Evolutionary conservation across 2,888 invertebrate genomes (phyloP).

Genomic region (Rhorus exstirpatorius): DNA sequence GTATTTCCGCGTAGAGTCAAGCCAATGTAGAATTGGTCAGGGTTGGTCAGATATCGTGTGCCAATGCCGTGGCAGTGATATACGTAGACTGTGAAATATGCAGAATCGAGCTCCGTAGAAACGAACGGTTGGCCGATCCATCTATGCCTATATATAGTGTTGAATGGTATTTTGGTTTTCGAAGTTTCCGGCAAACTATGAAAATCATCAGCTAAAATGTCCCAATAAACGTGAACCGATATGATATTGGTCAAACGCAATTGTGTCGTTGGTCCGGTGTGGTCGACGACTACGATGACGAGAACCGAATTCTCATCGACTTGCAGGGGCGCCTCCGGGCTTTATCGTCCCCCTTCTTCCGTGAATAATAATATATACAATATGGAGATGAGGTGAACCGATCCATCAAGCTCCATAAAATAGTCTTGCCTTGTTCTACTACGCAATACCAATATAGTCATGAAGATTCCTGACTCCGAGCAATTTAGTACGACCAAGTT

Average conservation of each 20-base stretch:
- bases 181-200: not conserved
- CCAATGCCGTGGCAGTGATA: no score
- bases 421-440: not conserved
- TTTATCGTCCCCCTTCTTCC: conserved; percentile 17
- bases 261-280: not conserved
- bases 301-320: conserved; percentile 13
- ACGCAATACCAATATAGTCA: no score
- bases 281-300: not conserved
- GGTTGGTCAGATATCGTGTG: no score
- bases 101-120: no score
- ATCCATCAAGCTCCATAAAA: conserved; percentile 36
- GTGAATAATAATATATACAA: conserved; percentile 52
- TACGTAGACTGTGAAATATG: no score
- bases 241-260: not conserved
- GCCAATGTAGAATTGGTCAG: no score
- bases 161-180: no score
- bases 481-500: conserved; percentile 5
- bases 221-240: not conserved
- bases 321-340: conserved; percentile 29
- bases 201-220: conserved; percentile 8
- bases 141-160: no score
- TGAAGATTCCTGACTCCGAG: not conserved
- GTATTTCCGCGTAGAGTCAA: no score
- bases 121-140: no score
- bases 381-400: conserved; percentile 41